Evolutionary conservation across 2,888 invertebrate genomes (phyloP), one percentile per base, ranked within the genome.

Genomic region (Junonia oenone): DNA sequence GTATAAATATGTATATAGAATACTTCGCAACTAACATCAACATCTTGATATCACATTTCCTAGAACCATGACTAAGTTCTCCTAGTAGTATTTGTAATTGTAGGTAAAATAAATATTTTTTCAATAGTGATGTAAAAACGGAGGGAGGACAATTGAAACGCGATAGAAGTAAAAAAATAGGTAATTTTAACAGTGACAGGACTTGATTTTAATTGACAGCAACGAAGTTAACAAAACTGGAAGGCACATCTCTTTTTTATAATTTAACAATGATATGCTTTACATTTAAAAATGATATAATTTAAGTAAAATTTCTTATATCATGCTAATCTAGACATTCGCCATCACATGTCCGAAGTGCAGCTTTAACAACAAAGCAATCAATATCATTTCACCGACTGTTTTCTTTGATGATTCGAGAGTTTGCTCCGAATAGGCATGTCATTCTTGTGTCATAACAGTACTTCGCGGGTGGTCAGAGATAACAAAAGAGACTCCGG

Each of bases 381-480:
- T 84, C 83, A 84, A 71, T 63, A 63, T 72, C 77, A 72, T 71
- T 83, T 81, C 78, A 82, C 71, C 71, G 76, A 68, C 73, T 83
- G 75, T 85, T 85, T 81, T 78, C 77, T 80, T 81, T 77, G 76
- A 81, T 78, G 80, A 80, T 76, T 83, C 70, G 73, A 75, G 76
- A 77, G 74, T 76, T 73, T 73, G 67, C 64, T 63, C 66, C 61
- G 68, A 67, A 67, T 63, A 64, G 69, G 64, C 73, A 60, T 67
- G 72, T 76, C 76, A 75, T 69, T 72, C 71, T 71, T 62, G 67
- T 69, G 74, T 72, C 71, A 75, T 66, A 69, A 63, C 43, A 62
- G 45, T 59, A 62, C 69, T 61, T 63, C 65, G 76, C 73, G 84
- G 85, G 86, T 83, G 83, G 86, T 66, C 82, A 65, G 17, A 22